Evolutionary conservation across 2,888 invertebrate genomes (phyloP).

Genomic region (Crioceris asparagi): DNA sequence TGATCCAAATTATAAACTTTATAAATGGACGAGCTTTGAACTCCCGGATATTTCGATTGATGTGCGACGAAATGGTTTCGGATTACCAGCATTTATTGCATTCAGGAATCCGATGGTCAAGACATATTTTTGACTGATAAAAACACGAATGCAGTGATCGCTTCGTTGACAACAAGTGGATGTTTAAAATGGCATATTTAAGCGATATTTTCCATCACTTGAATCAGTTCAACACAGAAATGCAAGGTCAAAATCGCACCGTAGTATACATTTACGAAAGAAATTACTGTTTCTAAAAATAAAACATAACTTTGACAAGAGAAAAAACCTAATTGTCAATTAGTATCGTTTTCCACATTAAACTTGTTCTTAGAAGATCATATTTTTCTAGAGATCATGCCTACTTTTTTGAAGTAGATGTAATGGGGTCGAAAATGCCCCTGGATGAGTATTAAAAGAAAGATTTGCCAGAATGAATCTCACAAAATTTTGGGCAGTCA

Average conservation of each 20-base stretch:
- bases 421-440: neutral
- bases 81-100: no score
- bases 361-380: constrained; percentile 3
- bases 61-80: no score
- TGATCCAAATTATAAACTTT: no score
- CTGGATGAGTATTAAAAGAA: constrained; percentile 1
- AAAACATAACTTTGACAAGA: constrained; percentile 1
- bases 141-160: neutral
- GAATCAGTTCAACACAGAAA: neutral
- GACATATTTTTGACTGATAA: no score
- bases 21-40: no score
- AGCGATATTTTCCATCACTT: neutral
- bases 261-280: neutral
- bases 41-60: no score
- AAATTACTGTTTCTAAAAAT: constrained; percentile 1
- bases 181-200: neutral
- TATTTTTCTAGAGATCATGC: no score
- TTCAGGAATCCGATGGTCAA: no score
- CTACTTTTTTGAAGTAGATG: constrained; percentile 3
- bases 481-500: constrained; percentile 1
- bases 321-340: constrained; percentile 1
- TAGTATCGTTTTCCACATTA: constrained; percentile 1
- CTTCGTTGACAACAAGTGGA: neutral
- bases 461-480: constrained; percentile 2
- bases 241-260: neutral